Percentiles rank a stretch among this genome's conserved stretches.
phyloP scores from a whole-genome alignment of 2,888 invertebrate species.

The Pterostichus niger region DNA sequence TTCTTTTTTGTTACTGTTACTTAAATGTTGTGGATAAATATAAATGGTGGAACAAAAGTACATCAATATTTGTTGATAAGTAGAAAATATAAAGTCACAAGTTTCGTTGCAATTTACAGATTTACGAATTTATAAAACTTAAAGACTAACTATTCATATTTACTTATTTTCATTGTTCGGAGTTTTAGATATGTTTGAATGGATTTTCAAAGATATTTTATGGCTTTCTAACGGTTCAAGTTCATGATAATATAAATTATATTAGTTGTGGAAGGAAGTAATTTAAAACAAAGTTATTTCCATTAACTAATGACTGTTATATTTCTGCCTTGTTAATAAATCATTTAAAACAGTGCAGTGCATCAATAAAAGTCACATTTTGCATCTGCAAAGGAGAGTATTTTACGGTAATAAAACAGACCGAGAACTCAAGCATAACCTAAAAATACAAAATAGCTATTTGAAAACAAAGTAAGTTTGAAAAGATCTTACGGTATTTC shows the following conservation, averaged over 20 bases:
- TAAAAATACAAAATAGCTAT: not conserved
- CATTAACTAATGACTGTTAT: conserved; percentile 38
- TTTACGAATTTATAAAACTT: too few species aligned
- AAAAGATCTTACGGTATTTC: too few species aligned
- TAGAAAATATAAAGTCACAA: too few species aligned
- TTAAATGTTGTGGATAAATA: too few species aligned
- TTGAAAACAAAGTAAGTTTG: too few species aligned
- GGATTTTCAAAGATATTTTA: conserved; percentile 36
- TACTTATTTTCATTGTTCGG: not conserved
- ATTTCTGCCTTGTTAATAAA: conserved; percentile 31
- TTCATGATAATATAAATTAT: conserved; percentile 41
- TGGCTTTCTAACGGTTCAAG: conserved; percentile 41
- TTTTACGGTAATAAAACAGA: conserved; percentile 1
- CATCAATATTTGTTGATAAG: too few species aligned
- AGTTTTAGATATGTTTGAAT: not conserved
- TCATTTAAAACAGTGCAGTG: not conserved
- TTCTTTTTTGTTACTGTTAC: not conserved
- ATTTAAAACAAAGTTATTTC: conserved; percentile 48
- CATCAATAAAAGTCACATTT: not conserved
- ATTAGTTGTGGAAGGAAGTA: conserved; percentile 46
- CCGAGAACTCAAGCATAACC: not conserved
- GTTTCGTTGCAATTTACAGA: too few species aligned
- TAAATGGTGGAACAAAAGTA: too few species aligned
- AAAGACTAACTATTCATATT: not conserved
- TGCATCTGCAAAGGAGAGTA: not conserved